Percentiles rank a stretch among this genome's conserved stretches.
phyloP scores from a whole-genome alignment of 1,140 invertebrate genomes.

The Papilio polytes region DNA sequence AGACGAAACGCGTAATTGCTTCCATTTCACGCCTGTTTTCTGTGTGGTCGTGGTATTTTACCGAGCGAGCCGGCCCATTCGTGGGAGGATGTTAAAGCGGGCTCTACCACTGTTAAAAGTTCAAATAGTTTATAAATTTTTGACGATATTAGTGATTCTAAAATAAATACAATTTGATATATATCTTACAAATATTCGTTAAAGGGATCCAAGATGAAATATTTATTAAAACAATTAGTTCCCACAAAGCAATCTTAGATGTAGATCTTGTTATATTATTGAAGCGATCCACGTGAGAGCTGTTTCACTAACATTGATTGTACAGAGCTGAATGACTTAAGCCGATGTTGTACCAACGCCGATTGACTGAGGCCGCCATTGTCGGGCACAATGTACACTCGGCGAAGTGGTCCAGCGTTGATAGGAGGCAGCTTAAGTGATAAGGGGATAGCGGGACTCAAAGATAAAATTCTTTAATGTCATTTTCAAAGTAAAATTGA shows the following conservation, averaged over 20 bases:
- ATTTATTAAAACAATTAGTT: neutral
- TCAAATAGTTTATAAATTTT: no score
- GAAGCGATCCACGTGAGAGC: slow-evolving; percentile 47
- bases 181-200: neutral
- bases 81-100: no score
- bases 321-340: slow-evolving; percentile 51
- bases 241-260: neutral
- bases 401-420: slow-evolving; percentile 43
- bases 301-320: slow-evolving; percentile 47
- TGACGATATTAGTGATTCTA: no score
- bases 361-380: slow-evolving; percentile 49
- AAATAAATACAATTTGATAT: no score
- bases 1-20: no score
- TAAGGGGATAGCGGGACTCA: neutral
- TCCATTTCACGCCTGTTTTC: no score
- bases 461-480: no score
- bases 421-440: slow-evolving; percentile 8
- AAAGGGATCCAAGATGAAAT: no score
- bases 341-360: slow-evolving; percentile 53
- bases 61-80: no score
- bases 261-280: slow-evolving; percentile 42
- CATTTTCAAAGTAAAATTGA: no score
- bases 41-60: no score
- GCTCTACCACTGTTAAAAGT: no score
- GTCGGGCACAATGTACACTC: slow-evolving; percentile 53